Evolutionary conservation across 2,888 invertebrate genomes (phyloP).

Genomic region (Rhamnusium bicolor): DNA sequence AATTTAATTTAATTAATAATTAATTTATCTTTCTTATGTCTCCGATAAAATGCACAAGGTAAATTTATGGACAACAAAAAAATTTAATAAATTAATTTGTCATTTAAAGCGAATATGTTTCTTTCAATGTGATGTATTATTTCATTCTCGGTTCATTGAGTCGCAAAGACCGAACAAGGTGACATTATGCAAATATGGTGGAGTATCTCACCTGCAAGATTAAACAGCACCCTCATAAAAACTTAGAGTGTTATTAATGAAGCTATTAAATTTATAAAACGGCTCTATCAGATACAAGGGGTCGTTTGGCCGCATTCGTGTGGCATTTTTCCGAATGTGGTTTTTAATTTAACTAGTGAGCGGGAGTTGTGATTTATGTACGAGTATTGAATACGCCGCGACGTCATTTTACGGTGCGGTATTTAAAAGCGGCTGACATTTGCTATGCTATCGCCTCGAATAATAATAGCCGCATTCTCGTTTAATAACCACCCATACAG

Average conservation of each 20-base stretch:
- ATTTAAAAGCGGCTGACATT: constrained; percentile 53
- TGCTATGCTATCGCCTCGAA: constrained; percentile 50
- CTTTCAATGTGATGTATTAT: constrained; percentile 29
- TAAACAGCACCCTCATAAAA: constrained; percentile 56
- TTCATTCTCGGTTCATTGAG: constrained; percentile 37
- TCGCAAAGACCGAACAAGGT: constrained; percentile 50
- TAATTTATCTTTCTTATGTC: too few species aligned
- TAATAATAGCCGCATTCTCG: constrained; percentile 56
- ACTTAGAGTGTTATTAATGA: constrained; percentile 64
- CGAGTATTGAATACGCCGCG: constrained; percentile 59
- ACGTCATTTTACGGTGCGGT: constrained; percentile 48
- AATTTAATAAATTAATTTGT: background rate
- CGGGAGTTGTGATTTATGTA: constrained; percentile 62
- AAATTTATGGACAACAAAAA: background rate
- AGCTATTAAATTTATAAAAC: constrained; percentile 65
- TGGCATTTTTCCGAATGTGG: constrained; percentile 60
- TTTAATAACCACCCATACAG: constrained; percentile 60
- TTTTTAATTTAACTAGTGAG: constrained; percentile 64
- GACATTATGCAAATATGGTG: constrained; percentile 60
- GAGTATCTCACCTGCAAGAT: constrained; percentile 59
- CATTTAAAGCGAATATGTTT: constrained; percentile 8
- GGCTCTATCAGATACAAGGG: constrained; percentile 59
- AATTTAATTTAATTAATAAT: too few species aligned
- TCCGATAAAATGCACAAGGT: too few species aligned
- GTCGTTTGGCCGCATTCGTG: constrained; percentile 27